Base-by-base conservation (phyloP, 92 coral and sea anemone genomes). In the Porites divaricata region DNA sequence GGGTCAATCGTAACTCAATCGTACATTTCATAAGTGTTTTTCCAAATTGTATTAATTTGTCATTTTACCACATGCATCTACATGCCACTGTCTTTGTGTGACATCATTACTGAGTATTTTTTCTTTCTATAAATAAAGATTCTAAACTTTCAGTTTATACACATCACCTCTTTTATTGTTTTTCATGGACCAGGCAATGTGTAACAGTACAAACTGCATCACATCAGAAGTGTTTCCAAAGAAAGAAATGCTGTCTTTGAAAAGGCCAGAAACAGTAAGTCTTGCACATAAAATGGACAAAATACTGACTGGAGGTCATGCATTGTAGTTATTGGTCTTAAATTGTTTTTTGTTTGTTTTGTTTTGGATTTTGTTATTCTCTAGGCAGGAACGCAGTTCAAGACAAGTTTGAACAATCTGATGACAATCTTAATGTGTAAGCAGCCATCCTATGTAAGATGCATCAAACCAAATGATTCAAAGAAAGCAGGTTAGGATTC, bases 301-400 rank as follows among this genome's bases (percentile, higher is more conserved):
- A 11, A 54, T 11, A 54, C 59, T 11, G 59, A 54, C 1, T 4
- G 14, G 0, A 54, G 17, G 2, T 0, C 16, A 11, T 54, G 17
- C 14, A 54, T 54, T 54, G 2, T 54, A 54, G 59, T 14, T 6
- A 10, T 67, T 8, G 9, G 13, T 64, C 0, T 23, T 20, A 21
- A 10, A 20, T 68, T 15, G n/a, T n/a, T n/a, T n/a, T n/a, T n/a
- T n/a, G n/a, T n/a, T n/a, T n/a, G n/a, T n/a, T 53, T 1, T 23
- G 14, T 87, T 22, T 78, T 49, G 86, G 45, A 35, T 35, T 75
- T 67, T 71, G 28, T 14, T 9, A 28, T 20, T 70, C 35, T 69
- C 41, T 56, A 96, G 99, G 99, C 99, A 14, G 99, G 95, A 8
- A 92, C 98, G 79, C 99, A 96, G 88, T 96, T 96, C 88, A 96